A percentile compares a stretch with the other conserved stretches of the same genome.
These are phyloP conservation scores for Fopius arisanus DNA, from an alignment of 1,140 invertebrate genomes.

Conservation along the genomic window DNA sequence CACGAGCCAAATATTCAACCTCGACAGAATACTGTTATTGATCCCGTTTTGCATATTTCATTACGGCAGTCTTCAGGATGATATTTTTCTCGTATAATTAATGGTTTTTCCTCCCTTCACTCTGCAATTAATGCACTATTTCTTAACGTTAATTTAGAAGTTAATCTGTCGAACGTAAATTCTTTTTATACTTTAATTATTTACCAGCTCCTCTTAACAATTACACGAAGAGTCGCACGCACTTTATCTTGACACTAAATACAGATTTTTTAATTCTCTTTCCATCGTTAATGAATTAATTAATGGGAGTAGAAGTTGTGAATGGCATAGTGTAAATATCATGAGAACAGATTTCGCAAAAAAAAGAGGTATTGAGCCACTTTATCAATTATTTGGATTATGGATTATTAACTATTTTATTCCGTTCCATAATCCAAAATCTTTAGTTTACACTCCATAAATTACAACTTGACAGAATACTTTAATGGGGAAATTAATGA, in stretches of 20 bases:
- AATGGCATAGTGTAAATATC: background rate
- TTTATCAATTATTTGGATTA: background rate
- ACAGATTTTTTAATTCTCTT: conserved; percentile 3
- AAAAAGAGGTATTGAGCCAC: conserved; percentile 2
- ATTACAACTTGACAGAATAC: background rate
- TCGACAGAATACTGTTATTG: conserved; percentile 11
- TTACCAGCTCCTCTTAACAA: background rate
- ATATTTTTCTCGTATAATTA: background rate
- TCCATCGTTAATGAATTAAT: background rate
- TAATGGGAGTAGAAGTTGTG: background rate
- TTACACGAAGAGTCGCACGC: conserved; percentile 9
- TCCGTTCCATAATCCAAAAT: conserved; percentile 8
- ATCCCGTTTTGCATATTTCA: background rate
- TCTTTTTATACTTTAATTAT: background rate
- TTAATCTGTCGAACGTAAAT: conserved; percentile 7
- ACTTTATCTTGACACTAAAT: conserved; percentile 13
- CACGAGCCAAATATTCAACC: conserved; percentile 21
- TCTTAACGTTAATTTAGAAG: background rate
- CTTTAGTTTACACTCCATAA: background rate
- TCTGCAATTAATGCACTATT: conserved; percentile 2
- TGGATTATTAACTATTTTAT: background rate
- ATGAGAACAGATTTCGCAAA: background rate
- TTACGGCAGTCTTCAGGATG: conserved; percentile 13
- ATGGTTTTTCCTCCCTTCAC: background rate
- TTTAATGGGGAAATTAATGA: background rate